Conservation (phyloP, 2,888 invertebrate species). For the Metallyticus violacea region DNA sequence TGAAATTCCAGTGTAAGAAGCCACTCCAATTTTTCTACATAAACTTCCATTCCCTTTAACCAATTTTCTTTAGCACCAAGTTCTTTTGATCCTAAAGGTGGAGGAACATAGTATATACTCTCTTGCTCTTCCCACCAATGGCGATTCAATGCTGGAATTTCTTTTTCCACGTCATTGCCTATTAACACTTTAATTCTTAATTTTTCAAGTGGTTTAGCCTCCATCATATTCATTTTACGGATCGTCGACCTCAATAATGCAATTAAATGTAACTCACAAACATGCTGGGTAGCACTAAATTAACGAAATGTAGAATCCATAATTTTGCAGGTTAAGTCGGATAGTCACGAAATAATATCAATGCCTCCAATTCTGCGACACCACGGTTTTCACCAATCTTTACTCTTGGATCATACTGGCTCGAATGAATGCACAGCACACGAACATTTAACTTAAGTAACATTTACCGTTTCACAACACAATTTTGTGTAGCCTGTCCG, state of each 20-base stretch:
- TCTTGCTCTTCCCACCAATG: constrained; percentile 55
- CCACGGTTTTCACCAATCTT: too few relatives aligned
- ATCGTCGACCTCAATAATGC: neutral
- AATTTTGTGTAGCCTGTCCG: too few relatives aligned
- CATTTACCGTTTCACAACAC: too few relatives aligned
- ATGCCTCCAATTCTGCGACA: too few relatives aligned
- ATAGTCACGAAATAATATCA: too few relatives aligned
- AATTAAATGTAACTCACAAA: too few relatives aligned
- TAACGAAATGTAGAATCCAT: too few relatives aligned
- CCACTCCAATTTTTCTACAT: constrained; percentile 66
- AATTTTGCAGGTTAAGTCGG: too few relatives aligned
- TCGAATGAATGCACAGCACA: too few relatives aligned
- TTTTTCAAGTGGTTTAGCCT: neutral
- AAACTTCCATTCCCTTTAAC: constrained; percentile 59
- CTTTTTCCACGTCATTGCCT: neutral
- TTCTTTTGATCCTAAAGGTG: constrained; percentile 49
- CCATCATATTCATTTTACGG: neutral
- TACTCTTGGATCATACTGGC: too few relatives aligned
- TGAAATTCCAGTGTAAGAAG: constrained; percentile 59
- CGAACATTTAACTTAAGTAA: too few relatives aligned
- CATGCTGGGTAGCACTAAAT: too few relatives aligned
- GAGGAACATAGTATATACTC: constrained; percentile 57
- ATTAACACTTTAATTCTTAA: neutral
- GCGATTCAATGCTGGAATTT: neutral
- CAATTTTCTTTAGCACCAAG: constrained; percentile 63